A percentile compares a stretch with the other conserved stretches of the same genome.
Conservation (phyloP, 2,888 invertebrate species). For the Andrena bucephala region DNA sequence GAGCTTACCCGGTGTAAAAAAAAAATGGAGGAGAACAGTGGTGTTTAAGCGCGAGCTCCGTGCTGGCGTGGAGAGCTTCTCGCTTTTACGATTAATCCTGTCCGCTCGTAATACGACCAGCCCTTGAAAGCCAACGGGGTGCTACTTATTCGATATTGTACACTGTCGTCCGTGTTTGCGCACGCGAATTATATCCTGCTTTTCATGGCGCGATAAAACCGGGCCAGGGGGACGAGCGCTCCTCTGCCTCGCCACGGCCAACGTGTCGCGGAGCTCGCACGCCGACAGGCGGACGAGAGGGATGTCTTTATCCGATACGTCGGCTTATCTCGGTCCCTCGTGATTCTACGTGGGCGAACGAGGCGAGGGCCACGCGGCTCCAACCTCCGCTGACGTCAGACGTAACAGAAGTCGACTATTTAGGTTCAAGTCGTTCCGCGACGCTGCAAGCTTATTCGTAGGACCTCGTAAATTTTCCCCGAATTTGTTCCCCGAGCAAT, state of each 20-base stretch:
- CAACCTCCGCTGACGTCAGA: conserved; percentile 40
- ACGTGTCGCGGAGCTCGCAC: not conserved
- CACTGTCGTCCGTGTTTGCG: conserved; percentile 21
- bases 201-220: conserved; percentile 56
- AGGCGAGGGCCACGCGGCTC: conserved; percentile 52
- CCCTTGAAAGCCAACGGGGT: conserved; percentile 28
- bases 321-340: conserved; percentile 54
- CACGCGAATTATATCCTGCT: conserved; percentile 46
- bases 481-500: too few relatives aligned
- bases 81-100: conserved; percentile 38
- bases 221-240: conserved; percentile 7
- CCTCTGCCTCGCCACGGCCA: not conserved
- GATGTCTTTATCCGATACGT: conserved; percentile 56
- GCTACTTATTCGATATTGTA: conserved; percentile 54
- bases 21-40: conserved; percentile 3
- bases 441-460: not conserved
- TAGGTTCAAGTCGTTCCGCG: conserved; percentile 9
- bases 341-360: conserved; percentile 51
- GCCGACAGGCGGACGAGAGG: conserved; percentile 36
- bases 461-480: too few relatives aligned
- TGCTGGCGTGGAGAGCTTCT: not conserved
- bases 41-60: conserved; percentile 11
- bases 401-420: conserved; percentile 24
- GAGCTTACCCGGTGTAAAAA: conserved; percentile 17
- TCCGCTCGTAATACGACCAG: conserved; percentile 6